These are phyloP conservation scores for Corythornis madagascariensis DNA, from an alignment of 2,113 vertebrate genomes.

Conservation along the genomic window DNA sequence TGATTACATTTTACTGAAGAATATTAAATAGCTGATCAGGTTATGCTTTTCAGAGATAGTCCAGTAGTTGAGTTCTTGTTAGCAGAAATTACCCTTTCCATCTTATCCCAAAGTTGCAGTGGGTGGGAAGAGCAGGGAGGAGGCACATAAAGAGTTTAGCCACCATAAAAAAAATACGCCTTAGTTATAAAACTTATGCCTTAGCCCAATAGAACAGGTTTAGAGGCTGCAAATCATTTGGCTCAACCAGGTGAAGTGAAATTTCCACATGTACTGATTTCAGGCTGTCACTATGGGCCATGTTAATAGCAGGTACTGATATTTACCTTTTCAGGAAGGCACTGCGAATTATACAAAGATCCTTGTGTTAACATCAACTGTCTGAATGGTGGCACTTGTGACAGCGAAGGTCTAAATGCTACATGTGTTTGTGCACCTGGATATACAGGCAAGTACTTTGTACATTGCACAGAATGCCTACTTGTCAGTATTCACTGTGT, in stretches of 20 bases:
- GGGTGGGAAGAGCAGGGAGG: background rate
- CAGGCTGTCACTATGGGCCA: background rate
- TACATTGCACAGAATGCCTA: background rate
- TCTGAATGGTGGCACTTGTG: conserved; percentile 91
- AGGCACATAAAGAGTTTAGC: background rate
- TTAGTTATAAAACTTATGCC: background rate
- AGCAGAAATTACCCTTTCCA: background rate
- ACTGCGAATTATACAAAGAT: conserved; percentile 94
- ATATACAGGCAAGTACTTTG: conserved; percentile 80
- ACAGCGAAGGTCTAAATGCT: conserved; percentile 84
- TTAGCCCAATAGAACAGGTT: background rate
- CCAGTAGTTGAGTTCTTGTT: background rate
- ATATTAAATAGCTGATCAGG: background rate
- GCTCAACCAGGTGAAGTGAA: background rate
- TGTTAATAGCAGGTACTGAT: background rate
- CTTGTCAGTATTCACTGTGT: background rate
- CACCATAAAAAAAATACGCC: background rate
- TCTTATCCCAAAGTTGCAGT: background rate
- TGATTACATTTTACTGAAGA: background rate
- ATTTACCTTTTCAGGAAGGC: conserved; percentile 77
- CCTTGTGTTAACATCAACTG: conserved; percentile 90
- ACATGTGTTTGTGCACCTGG: conserved; percentile 89
- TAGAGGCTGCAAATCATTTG: background rate
- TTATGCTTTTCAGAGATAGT: background rate
- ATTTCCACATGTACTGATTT: background rate